Percentiles rank a stretch among this genome's conserved stretches.
phyloP scores from a whole-genome alignment of 2,797 vertebrate species.

The Myotis vivesi region DNA sequence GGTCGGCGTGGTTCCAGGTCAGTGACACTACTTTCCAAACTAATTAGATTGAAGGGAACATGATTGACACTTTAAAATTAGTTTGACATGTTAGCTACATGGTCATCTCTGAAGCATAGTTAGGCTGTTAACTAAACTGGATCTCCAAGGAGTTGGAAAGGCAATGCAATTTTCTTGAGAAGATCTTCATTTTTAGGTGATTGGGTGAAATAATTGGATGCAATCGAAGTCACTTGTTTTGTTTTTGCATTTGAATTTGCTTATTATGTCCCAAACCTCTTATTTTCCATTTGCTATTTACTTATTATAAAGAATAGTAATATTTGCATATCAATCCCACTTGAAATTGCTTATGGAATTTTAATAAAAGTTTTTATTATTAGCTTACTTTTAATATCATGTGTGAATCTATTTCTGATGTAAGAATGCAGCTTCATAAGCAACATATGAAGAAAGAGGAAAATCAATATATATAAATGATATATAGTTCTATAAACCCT shows the following conservation, averaged over 20 bases:
- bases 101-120: constrained; percentile 76
- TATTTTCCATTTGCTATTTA: constrained; percentile 57
- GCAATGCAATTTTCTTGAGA: constrained; percentile 79
- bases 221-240: constrained; percentile 75
- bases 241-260: constrained; percentile 60
- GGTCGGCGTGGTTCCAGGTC: constrained; percentile 75
- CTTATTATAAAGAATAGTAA: constrained; percentile 32
- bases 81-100: constrained; percentile 77
- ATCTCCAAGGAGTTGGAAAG: constrained; percentile 75
- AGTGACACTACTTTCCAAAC: constrained; percentile 80
- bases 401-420: constrained; percentile 39
- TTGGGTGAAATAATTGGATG: constrained; percentile 67
- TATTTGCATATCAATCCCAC: neutral
- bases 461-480: neutral
- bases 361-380: neutral
- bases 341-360: constrained; percentile 18
- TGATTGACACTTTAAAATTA: constrained; percentile 81
- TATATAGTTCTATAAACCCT: neutral
- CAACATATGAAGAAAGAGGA: neutral
- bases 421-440: constrained; percentile 6
- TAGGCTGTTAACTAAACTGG: constrained; percentile 77
- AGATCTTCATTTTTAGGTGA: constrained; percentile 69
- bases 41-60: constrained; percentile 79
- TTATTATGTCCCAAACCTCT: constrained; percentile 22
- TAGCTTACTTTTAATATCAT: constrained; percentile 21